Evolutionary conservation across 2,888 invertebrate species (phyloP).

Genomic region (Hyposoter didymator): DNA sequence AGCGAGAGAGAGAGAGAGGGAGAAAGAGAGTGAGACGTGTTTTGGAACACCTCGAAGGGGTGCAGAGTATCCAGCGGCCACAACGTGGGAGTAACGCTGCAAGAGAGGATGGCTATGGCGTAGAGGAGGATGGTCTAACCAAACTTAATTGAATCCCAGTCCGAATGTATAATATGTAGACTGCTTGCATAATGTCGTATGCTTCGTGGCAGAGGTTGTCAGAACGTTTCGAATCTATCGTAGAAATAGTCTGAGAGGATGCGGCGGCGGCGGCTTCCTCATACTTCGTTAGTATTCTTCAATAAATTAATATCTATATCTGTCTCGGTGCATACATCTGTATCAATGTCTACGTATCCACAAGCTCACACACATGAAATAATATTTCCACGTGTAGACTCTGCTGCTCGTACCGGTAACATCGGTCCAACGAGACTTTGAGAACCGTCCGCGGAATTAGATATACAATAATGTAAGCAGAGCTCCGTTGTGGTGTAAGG

Average conservation of each 20-base stretch:
- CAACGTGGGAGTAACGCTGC: constrained; percentile 50
- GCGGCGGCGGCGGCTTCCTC: neutral
- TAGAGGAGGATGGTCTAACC: constrained; percentile 79
- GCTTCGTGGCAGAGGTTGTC: constrained; percentile 78
- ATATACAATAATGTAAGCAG: constrained; percentile 85
- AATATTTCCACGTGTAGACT: constrained; percentile 25
- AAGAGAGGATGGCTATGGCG: constrained; percentile 57
- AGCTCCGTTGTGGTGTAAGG: constrained; percentile 83
- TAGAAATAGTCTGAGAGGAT: constrained; percentile 41
- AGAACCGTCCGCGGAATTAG: constrained; percentile 83
- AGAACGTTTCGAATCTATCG: constrained; percentile 60
- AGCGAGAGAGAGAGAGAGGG: constrained; percentile 9
- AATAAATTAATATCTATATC: neutral
- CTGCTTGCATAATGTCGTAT: constrained; percentile 84
- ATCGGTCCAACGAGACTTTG: constrained; percentile 76
- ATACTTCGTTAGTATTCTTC: constrained; percentile 23
- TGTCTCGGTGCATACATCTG: neutral
- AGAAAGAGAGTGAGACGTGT: constrained; percentile 71
- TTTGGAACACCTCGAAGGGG: constrained; percentile 75
- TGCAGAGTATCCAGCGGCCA: constrained; percentile 63
- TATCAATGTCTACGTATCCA: constrained; percentile 22
- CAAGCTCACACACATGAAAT: neutral
- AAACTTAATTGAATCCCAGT: constrained; percentile 84
- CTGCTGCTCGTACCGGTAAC: constrained; percentile 17
- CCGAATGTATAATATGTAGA: constrained; percentile 85